Conservation (phyloP, 2,113 vertebrate genomes). For the Puffinus mauretanicus region DNA sequence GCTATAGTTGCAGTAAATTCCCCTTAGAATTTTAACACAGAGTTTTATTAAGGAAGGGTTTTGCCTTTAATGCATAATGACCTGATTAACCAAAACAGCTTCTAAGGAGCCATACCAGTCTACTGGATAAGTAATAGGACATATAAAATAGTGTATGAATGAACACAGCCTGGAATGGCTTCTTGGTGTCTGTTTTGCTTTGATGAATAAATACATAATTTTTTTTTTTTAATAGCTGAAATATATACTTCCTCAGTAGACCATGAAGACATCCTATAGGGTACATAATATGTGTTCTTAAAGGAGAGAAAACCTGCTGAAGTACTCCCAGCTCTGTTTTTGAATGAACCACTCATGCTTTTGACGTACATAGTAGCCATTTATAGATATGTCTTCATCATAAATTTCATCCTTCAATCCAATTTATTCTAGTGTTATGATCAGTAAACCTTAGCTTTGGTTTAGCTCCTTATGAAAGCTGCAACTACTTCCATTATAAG, state of each 20-base stretch:
- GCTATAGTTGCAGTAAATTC: neutral
- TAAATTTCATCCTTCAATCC: neutral
- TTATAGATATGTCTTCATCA: neutral
- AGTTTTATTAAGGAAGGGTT: neutral
- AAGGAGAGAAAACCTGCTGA: neutral
- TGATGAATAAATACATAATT: slow-evolving; percentile 21
- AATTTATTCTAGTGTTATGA: neutral
- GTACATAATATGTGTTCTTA: neutral
- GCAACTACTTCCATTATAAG: neutral
- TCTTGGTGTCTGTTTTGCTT: neutral
- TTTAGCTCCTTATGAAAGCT: neutral
- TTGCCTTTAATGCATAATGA: slow-evolving; percentile 26
- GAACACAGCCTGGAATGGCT: slow-evolving; percentile 14
- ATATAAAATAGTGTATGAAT: slow-evolving; percentile 5
- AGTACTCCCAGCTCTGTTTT: neutral
- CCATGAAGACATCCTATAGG: neutral
- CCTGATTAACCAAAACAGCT: slow-evolving; percentile 30
- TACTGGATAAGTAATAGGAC: slow-evolving; percentile 38
- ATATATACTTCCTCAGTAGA: neutral
- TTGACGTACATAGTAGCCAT: neutral
- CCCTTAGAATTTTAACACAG: neutral
- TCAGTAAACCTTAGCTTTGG: neutral
- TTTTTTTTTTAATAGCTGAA: slow-evolving; percentile 28
- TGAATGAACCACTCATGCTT: neutral
- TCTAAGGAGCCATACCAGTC: slow-evolving; percentile 10